A percentile compares a stretch with the other conserved stretches of the same genome.
Conservation (phyloP, 1,140 invertebrate species). For the Drosophila paulistorum region DNA sequence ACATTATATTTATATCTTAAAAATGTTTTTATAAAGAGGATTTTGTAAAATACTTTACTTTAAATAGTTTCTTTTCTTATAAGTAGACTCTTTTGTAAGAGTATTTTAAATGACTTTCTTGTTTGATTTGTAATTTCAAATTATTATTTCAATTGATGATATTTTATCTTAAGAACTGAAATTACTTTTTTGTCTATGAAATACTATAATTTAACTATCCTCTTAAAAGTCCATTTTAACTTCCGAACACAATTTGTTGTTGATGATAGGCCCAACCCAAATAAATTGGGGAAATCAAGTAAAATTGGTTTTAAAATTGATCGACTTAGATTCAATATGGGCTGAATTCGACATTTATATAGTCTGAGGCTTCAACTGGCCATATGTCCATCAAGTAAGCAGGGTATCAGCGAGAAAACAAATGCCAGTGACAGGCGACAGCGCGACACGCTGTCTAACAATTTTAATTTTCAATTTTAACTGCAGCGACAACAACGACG, state of each 20-base stretch:
- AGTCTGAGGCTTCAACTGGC: not conserved
- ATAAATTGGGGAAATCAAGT: not conserved
- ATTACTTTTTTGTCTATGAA: not conserved
- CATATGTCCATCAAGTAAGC: constrained; percentile 45
- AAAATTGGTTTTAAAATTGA: not conserved
- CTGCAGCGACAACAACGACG: constrained; percentile 11
- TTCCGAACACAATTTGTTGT: no score
- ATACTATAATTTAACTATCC: not conserved
- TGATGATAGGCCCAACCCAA: not conserved
- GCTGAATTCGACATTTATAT: not conserved
- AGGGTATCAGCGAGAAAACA: constrained; percentile 65
- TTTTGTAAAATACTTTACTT: no score
- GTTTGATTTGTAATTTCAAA: no score
- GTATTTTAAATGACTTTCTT: no score
- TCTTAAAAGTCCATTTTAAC: not conserved
- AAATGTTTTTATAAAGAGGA: no score
- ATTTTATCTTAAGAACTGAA: not conserved
- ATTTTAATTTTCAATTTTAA: constrained; percentile 79
- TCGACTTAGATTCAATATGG: not conserved
- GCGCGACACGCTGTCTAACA: constrained; percentile 78
- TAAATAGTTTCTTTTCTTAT: no score
- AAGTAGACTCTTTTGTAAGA: no score
- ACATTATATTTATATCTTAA: no score
- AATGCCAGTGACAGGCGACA: constrained; percentile 72
- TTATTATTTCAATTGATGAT: no score